These are phyloP conservation scores for Seira musarum DNA, from an alignment of 2,888 invertebrate genomes.

Conservation along the genomic window DNA sequence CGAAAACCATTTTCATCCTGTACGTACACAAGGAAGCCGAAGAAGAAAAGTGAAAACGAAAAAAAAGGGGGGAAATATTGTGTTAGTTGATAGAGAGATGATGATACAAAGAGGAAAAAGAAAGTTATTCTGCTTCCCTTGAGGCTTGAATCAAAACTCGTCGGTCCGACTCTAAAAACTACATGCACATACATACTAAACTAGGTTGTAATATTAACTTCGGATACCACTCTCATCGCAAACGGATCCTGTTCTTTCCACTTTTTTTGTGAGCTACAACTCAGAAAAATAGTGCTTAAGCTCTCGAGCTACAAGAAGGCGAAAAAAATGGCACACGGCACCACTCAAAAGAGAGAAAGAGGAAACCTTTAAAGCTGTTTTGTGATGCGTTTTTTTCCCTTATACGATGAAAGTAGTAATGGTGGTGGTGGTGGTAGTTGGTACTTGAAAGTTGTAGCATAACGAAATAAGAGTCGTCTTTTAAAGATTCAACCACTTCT, in stretches of 20 bases:
- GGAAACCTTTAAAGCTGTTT: constrained; percentile 15
- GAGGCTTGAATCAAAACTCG: constrained; percentile 49
- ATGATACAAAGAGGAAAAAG: constrained; percentile 28
- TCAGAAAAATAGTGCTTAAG: constrained; percentile 4
- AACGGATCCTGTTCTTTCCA: not conserved
- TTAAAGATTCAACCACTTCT: constrained; percentile 17
- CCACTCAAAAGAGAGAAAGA: constrained; percentile 3
- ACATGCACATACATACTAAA: not conserved
- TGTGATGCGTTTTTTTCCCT: not conserved
- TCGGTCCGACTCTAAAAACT: constrained; percentile 14
- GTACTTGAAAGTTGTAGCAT: not conserved
- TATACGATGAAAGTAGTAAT: not conserved
- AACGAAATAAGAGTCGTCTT: constrained; percentile 1
- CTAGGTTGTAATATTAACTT: not conserved
- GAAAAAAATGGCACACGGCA: constrained; percentile 16
- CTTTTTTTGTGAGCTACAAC: not conserved
- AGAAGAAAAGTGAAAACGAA: constrained; percentile 3
- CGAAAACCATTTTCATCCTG: constrained; percentile 10
- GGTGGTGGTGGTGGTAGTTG: no score
- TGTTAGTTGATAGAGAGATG: constrained; percentile 39
- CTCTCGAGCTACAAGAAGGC: not conserved
- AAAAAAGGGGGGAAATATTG: constrained; percentile 18
- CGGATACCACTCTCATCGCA: not conserved
- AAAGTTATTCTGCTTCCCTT: constrained; percentile 34
- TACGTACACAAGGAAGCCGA: not conserved